phyloP scores from a whole-genome alignment of 1,140 invertebrate genomes.

The Paralvinella palmiformis region DNA sequence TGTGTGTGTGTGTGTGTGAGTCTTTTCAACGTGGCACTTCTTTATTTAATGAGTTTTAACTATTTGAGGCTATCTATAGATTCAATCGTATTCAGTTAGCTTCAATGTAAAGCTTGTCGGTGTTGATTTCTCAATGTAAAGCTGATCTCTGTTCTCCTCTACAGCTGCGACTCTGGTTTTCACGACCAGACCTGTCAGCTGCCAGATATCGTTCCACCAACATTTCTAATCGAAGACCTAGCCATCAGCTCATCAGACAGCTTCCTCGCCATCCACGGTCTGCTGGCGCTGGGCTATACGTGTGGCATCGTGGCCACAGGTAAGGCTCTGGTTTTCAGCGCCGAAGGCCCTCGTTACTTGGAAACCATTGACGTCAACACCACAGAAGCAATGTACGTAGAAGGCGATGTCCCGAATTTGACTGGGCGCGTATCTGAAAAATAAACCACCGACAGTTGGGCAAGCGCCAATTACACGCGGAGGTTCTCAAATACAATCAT shows the following conservation, averaged over 20 bases:
- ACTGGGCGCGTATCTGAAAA: too few species aligned
- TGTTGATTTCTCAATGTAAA: background rate
- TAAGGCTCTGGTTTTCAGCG: conserved; percentile 50
- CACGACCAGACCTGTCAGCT: conserved; percentile 40
- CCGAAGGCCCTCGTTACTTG: conserved; percentile 38
- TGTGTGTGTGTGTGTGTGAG: too few species aligned
- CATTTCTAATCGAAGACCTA: conserved; percentile 42
- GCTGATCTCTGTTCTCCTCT: conserved; percentile 8
- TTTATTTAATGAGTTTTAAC: too few species aligned
- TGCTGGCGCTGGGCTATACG: conserved; percentile 38
- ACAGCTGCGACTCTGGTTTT: conserved; percentile 52
- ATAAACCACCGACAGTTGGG: too few species aligned
- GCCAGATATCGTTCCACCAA: conserved; percentile 33
- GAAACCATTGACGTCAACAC: conserved; percentile 50
- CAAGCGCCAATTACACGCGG: too few species aligned
- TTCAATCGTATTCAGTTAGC: too few species aligned
- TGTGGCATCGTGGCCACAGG: conserved; percentile 50
- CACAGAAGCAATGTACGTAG: conserved; percentile 33
- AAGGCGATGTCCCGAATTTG: background rate
- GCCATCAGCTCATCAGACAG: conserved; percentile 19
- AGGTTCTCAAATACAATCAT: too few species aligned
- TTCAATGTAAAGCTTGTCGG: background rate
- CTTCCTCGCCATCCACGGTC: conserved; percentile 26
- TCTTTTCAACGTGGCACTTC: too few species aligned
- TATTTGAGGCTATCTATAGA: too few species aligned